These are phyloP conservation scores for Aporrectodea caliginosa DNA, from an alignment of 1,140 invertebrate genomes.

Conservation along the genomic window DNA sequence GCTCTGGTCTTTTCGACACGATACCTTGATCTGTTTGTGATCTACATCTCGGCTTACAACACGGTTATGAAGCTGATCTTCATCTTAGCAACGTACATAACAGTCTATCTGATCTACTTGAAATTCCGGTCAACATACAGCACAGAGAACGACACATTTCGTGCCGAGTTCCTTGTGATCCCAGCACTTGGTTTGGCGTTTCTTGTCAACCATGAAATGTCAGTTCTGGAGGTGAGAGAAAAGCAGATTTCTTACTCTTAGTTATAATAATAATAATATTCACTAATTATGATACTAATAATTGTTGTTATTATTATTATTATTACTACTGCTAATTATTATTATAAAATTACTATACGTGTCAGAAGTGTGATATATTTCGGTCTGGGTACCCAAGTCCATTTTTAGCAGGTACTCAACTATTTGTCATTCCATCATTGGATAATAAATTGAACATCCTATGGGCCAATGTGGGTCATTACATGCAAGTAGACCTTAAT, in stretches of 20 bases:
- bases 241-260: constrained; percentile 22
- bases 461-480: no score
- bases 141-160: constrained; percentile 94
- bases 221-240: constrained; percentile 73
- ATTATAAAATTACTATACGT: no score
- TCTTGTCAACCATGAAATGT: constrained; percentile 91
- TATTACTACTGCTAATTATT: no score
- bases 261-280: no score
- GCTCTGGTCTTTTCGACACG: constrained; percentile 88
- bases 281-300: no score
- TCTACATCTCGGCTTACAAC: constrained; percentile 94
- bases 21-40: constrained; percentile 93
- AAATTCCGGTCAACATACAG: constrained; percentile 96
- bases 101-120: constrained; percentile 91
- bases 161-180: constrained; percentile 88
- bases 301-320: no score
- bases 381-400: no score
- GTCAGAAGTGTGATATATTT: no score
- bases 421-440: no score
- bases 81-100: constrained; percentile 80
- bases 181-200: constrained; percentile 81
- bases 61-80: constrained; percentile 96
- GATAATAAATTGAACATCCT: no score
- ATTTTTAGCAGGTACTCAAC: no score
- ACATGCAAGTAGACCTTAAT: no score